Base-by-base conservation (phyloP, 2,797 vertebrate species). In the Emys orbicularis region DNA sequence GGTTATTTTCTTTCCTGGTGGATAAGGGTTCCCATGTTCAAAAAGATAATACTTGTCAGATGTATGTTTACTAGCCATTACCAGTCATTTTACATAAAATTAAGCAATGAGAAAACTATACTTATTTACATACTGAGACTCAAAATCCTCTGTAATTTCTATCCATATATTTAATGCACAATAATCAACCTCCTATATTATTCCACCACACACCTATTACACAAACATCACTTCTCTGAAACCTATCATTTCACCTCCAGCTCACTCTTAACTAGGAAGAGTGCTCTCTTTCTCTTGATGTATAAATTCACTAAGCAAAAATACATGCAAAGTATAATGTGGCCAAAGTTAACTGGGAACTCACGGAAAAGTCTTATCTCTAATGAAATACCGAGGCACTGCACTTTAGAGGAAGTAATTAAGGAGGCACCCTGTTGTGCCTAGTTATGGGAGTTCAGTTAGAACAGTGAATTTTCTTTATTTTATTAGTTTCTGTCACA, bases 321-420 rank as follows among this genome's bases (percentile, higher is more conserved):
- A 77, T 76, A 77, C 44, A 77, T 10, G 44, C 27, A 47, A 92
- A 91, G 82, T 89, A 79, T 57, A 88, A 91, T 57, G 79, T 81
- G 87, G 49, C 44, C 41, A 94, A 87, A 94, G 85, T 74, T 57
- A 94, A 90, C 41, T 79, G 83, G 52, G 96, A 95, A 83, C 92
- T 95, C 31, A 77, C 44, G 8, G 15, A 86, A 34, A 94, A 95
- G 77, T 72, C 49, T 16, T 16, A 59, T 65, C 93, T 47, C 44
- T 97, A 92, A 94, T 96, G 86, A 92, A 72, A 49, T 88, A 31
- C 12, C 79, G 89, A 94, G 23, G 3, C 79, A 88, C 76, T 93
- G 44, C 27, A 76, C 92, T 90, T 92, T 68, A 89, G 95, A 94
- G 83, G 93, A 95, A 93, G 84, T 92, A 94, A 90, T 97, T 96